These are phyloP conservation scores for Eristalis arbustorum DNA, from an alignment of 2,888 invertebrate genomes.

Conservation along the genomic window DNA sequence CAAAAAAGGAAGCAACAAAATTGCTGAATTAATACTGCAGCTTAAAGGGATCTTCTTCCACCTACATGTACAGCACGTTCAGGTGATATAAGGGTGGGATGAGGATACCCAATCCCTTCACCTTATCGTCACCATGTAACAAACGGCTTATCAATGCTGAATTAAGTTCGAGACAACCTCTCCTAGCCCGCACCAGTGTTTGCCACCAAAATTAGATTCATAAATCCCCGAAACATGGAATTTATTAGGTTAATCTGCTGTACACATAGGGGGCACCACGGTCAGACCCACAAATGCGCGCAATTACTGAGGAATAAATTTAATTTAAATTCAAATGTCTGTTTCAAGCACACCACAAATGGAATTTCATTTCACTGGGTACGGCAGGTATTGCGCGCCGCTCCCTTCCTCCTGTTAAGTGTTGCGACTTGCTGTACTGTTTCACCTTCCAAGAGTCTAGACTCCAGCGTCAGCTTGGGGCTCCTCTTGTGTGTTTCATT, in stretches of 20 bases:
- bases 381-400: neutral
- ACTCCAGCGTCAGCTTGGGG: neutral
- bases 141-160: constrained; percentile 59
- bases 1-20: constrained; percentile 35
- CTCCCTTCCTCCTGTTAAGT: constrained; percentile 4
- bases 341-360: constrained; percentile 34
- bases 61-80: neutral
- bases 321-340: constrained; percentile 67
- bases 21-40: constrained; percentile 53
- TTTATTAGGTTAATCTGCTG: constrained; percentile 35
- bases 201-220: constrained; percentile 52
- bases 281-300: neutral
- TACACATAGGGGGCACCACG: constrained; percentile 36
- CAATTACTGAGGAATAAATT: constrained; percentile 46
- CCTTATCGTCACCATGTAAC: constrained; percentile 10
- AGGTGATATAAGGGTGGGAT: neutral
- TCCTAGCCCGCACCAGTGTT: neutral
- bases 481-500: neutral
- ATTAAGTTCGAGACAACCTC: constrained; percentile 31
- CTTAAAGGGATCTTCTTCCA: constrained; percentile 33
- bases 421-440: constrained; percentile 14
- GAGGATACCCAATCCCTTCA: neutral
- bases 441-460: constrained; percentile 43
- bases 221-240: constrained; percentile 59
- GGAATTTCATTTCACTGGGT: constrained; percentile 38